Base-by-base conservation (phyloP, 2,113 vertebrate genomes). In the Pomatostomus ruficeps region DNA sequence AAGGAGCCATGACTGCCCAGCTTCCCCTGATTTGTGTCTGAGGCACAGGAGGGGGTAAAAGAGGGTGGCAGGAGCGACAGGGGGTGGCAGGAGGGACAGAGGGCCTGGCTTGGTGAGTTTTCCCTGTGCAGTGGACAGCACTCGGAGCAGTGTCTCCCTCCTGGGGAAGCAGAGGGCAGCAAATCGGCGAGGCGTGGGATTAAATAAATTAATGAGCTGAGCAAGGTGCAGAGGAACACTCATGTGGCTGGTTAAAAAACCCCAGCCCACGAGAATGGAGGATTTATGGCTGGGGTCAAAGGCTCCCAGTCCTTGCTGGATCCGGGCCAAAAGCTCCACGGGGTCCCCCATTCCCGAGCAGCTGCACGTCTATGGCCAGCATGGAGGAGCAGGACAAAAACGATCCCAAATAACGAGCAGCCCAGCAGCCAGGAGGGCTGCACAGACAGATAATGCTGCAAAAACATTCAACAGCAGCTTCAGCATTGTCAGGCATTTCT, bases 121-220 rank as follows among this genome's bases (percentile, higher is more conserved):
- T 58, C 13, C 73, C 54, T 24, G 31, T 28, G 52, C 36, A 59
- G 68, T 31, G 80, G 75, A 10, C 67, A 46, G 54, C 17, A 2
- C 54, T 55, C 11, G 45, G 68, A 93, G 76, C 68, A 55, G 55
- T 14, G 24, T 38, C 57, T 85, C 26, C 65, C 45, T 38, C 28
- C 11, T 0, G 0, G 43, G 51, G 67, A 87, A 23, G 38, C 29
- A 52, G 57, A 45, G 88, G 54, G 38, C 79, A 76, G 91, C 88
- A 58, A 90, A 81, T 58, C 36, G 13, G 22, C 2, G 57, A 92
- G 83, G 95, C 45, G 35, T 96, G 89, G 95, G 93, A 96, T 96
- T 94, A 73, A 76, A 88, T 79, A 91, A 96, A 92, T 95, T 92
- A 96, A 95, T 87, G 93, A 88, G 65, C 73, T 94, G 96, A 78